Conservation (phyloP, 2,113 vertebrate species). For the Tautogolabrus adspersus region DNA sequence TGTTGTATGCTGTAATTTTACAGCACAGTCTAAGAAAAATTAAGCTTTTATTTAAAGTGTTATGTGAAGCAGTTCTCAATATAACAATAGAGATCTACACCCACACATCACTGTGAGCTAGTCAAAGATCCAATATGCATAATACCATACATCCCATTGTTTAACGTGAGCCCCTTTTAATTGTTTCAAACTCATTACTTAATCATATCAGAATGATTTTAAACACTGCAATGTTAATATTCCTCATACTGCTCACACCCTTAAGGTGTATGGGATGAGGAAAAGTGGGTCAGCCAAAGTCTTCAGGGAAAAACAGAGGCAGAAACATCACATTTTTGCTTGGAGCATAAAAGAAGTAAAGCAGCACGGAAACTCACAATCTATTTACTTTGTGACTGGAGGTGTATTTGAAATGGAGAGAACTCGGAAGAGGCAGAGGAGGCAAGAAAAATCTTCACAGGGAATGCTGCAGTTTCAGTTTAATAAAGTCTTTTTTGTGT, state of each 20-base stretch:
- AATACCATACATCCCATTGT: conserved; percentile 36
- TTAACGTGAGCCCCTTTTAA: conserved; percentile 43
- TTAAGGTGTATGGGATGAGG: conserved; percentile 60
- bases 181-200: conserved; percentile 78
- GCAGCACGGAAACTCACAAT: conserved; percentile 65
- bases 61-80: background rate
- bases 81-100: background rate
- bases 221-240: conserved; percentile 74
- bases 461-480: conserved; percentile 33
- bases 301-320: conserved; percentile 70
- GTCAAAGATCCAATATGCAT: background rate
- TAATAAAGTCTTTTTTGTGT: conserved; percentile 15
- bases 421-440: conserved; percentile 36
- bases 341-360: conserved; percentile 68
- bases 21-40: no score
- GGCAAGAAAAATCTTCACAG: conserved; percentile 26
- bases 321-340: conserved; percentile 69
- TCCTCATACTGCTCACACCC: conserved; percentile 55
- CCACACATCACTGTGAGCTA: background rate
- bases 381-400: conserved; percentile 76
- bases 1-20: no score
- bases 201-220: conserved; percentile 76
- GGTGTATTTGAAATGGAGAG: conserved; percentile 67
- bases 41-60: no score
- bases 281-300: conserved; percentile 79